Base-by-base conservation (phyloP, 1,140 invertebrate species). In the Chlorops oryzae region DNA sequence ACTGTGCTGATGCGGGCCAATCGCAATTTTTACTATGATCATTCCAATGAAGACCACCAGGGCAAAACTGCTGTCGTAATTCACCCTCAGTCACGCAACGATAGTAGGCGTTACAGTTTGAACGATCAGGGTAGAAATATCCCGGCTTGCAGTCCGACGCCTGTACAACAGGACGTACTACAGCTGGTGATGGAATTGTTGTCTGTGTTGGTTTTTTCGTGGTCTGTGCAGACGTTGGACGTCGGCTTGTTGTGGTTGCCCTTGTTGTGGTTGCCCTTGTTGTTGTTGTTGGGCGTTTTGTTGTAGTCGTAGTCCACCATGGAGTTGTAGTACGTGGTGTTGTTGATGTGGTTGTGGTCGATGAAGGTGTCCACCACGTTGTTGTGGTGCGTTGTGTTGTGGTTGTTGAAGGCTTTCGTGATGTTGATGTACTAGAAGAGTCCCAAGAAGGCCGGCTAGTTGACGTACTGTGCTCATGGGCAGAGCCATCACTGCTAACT, bases 11-110 rank as follows among this genome's bases (percentile, higher is more conserved):
- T 15, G 73, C 73, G 2, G 88, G 87, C 88, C 88, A 91, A 61
- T 92, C 88, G 56, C 88, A 92, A 21, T 58, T 53, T 37, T 70
- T 70, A 25, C 27, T 45, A 5, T 59, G 43, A 37, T 52, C 59
- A 57, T 89, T 88, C 87, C 88, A 92, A 59, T 91, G 86, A n/a
- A 91, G 65, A 25, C 86, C 86, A 1, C 82, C 80, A 0, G 87
- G 82, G 63, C 89, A 92, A 37, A 56, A 64, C 21, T 81, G 78
- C 55, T 87, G 81, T 23, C 79, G 81, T 35, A 75, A 76, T 45
- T 84, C 75, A 45, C 83, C 80, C 37, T 81, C 78, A 3, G 80
- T 72, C 12, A 86, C 78, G 59, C 89, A 91, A 61, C 85, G 79
- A 48, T 84, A 83, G 61, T 88, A 92, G 1, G 79, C 78, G 50